A percentile compares a stretch with the other conserved stretches of the same genome.
Evolutionary conservation across 2,797 vertebrate species (phyloP).

Genomic region (Gouania willdenowi): DNA sequence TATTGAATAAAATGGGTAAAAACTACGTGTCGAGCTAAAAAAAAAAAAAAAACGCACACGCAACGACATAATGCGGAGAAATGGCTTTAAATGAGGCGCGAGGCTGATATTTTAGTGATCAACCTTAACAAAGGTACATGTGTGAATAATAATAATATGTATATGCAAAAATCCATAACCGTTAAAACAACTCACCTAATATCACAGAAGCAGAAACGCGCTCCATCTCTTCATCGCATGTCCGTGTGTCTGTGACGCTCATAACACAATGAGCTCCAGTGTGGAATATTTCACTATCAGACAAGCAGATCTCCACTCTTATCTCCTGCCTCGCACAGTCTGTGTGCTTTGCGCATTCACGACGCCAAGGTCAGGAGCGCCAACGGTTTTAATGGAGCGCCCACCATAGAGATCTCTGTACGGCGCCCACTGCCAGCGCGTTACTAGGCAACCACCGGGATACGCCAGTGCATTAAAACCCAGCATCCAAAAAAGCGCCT

Average conservation of each 20-base stretch:
- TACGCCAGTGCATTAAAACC: slow-evolving; percentile 69
- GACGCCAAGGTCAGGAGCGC: slow-evolving; percentile 82
- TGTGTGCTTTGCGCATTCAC: slow-evolving; percentile 76
- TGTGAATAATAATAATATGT: neutral
- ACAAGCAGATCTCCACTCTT: slow-evolving; percentile 55
- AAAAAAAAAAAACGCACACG: slow-evolving; percentile 2
- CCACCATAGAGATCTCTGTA: slow-evolving; percentile 66
- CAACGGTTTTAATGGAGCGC: slow-evolving; percentile 74
- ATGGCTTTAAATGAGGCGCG: neutral
- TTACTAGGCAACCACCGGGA: slow-evolving; percentile 77
- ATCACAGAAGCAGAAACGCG: slow-evolving; percentile 48
- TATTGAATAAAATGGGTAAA: slow-evolving; percentile 9
- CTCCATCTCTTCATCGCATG: slow-evolving; percentile 60
- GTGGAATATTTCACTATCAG: slow-evolving; percentile 36
- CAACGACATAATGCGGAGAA: neutral
- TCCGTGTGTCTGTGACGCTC: slow-evolving; percentile 27
- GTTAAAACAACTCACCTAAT: slow-evolving; percentile 69
- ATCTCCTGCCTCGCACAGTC: slow-evolving; percentile 64
- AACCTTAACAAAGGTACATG: slow-evolving; percentile 26
- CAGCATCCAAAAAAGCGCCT: slow-evolving; percentile 48
- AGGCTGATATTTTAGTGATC: slow-evolving; percentile 11
- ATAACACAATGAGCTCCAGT: slow-evolving; percentile 18
- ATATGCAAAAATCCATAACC: slow-evolving; percentile 11
- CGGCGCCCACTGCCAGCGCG: slow-evolving; percentile 77
- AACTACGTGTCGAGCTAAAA: slow-evolving; percentile 13